Evolutionary conservation across 2,113 vertebrate genomes (phyloP).

Genomic region (Fukomys damarensis): DNA sequence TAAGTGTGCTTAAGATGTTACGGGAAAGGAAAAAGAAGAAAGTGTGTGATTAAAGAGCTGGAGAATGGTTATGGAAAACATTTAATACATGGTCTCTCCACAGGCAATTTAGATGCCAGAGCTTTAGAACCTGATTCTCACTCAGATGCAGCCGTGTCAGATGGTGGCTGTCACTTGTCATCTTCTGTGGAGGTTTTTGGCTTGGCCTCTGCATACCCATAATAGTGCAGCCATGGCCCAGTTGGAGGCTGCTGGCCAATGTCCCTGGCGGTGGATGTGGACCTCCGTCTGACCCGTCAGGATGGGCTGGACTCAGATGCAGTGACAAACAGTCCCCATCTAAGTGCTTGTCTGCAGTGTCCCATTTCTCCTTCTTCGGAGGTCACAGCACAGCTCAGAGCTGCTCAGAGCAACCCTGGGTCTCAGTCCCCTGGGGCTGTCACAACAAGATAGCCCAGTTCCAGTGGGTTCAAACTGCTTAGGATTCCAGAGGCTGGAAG

Average conservation of each 20-base stretch:
- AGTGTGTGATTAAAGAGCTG: constrained; percentile 29
- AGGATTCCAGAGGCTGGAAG: background rate
- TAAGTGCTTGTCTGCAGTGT: rapidly evolving
- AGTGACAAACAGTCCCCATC: background rate
- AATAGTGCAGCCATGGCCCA: no score
- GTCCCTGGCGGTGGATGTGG: no score
- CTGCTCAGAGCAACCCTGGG: background rate
- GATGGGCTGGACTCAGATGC: background rate
- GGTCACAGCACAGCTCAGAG: background rate
- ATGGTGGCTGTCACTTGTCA: background rate
- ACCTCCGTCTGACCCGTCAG: background rate
- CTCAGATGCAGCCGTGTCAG: background rate
- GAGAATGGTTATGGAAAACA: constrained; percentile 36
- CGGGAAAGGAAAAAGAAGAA: background rate
- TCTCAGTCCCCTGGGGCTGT: background rate
- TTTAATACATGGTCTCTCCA: background rate
- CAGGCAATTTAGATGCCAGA: background rate
- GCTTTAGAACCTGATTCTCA: background rate
- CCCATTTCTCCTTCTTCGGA: rapidly evolving
- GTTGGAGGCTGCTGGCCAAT: no score
- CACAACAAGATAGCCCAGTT: no score
- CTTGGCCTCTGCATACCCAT: background rate
- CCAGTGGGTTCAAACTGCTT: background rate
- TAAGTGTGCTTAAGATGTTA: constrained; percentile 54
- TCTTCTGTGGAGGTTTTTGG: background rate